Evolutionary conservation across 2,888 invertebrate genomes (phyloP).

Genomic region (Pollenia amentaria): DNA sequence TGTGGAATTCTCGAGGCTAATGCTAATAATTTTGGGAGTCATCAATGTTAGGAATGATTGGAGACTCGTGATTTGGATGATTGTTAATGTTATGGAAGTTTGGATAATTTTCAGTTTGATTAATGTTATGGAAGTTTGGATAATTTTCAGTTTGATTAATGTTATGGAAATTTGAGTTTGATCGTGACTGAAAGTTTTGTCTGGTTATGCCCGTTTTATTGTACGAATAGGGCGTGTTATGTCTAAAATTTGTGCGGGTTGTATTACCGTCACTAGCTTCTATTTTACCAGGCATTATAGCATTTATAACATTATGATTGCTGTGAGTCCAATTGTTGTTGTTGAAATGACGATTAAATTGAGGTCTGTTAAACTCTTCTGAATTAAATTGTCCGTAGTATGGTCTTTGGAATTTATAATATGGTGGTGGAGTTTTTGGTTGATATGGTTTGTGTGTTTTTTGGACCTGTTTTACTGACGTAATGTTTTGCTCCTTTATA

Average conservation of each 20-base stretch:
- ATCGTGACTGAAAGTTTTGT: too few species aligned
- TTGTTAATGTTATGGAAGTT: too few species aligned
- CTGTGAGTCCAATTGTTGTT: neutral
- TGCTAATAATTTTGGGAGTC: constrained; percentile 29
- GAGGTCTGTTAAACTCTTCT: constrained; percentile 1
- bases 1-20: constrained; percentile 7
- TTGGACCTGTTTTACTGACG: neutral
- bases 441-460: neutral
- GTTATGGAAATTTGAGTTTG: too few species aligned
- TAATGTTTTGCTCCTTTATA: neutral
- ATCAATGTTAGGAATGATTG: neutral
- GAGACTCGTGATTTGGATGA: neutral
- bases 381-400: neutral
- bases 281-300: constrained; percentile 9
- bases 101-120: too few species aligned
- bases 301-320: neutral
- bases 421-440: neutral
- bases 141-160: too few species aligned
- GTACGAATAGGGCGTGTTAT: neutral
- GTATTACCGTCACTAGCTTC: neutral
- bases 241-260: too few species aligned
- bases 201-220: neutral
- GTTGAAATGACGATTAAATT: constrained; percentile 15
- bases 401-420: constrained; percentile 13
- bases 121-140: too few species aligned